phyloP scores from a whole-genome alignment of 2,113 vertebrate genomes.

The Felis catus region DNA sequence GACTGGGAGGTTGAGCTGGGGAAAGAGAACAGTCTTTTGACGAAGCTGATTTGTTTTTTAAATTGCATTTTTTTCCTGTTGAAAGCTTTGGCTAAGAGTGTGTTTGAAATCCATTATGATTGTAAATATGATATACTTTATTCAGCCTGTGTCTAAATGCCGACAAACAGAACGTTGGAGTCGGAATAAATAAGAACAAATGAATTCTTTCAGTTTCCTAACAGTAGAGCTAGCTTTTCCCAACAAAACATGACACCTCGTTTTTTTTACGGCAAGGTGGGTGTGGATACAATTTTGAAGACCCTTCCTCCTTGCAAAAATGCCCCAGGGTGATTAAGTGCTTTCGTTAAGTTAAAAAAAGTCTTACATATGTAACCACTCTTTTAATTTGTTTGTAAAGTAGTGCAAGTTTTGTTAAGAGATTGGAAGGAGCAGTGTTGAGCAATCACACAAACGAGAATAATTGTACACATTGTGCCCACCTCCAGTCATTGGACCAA shows the following conservation, averaged over 20 bases:
- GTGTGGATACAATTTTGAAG: background rate
- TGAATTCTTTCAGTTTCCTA: background rate
- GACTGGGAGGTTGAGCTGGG: background rate
- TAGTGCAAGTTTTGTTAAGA: background rate
- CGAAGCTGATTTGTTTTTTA: conserved; percentile 40
- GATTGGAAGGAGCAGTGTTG: background rate
- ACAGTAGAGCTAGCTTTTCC: background rate
- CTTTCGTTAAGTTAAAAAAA: background rate
- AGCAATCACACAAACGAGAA: background rate
- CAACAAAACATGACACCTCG: conserved; percentile 37
- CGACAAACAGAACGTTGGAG: conserved; percentile 42
- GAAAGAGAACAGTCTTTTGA: background rate
- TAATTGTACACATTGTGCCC: background rate
- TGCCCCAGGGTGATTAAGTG: background rate
- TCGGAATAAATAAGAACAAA: conserved; percentile 26
- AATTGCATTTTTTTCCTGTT: conserved; percentile 9
- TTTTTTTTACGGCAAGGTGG: conserved; percentile 25
- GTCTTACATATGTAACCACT: background rate
- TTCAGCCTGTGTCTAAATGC: conserved; percentile 39
- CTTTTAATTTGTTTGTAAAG: background rate
- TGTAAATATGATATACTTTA: conserved; percentile 53
- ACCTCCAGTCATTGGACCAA: background rate
- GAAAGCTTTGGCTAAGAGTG: conserved; percentile 36
- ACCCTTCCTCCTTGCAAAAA: background rate
- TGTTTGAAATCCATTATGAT: conserved; percentile 54